These are phyloP conservation scores for Acrobasis suavella DNA, from an alignment of 2,888 invertebrate species.

Conservation along the genomic window DNA sequence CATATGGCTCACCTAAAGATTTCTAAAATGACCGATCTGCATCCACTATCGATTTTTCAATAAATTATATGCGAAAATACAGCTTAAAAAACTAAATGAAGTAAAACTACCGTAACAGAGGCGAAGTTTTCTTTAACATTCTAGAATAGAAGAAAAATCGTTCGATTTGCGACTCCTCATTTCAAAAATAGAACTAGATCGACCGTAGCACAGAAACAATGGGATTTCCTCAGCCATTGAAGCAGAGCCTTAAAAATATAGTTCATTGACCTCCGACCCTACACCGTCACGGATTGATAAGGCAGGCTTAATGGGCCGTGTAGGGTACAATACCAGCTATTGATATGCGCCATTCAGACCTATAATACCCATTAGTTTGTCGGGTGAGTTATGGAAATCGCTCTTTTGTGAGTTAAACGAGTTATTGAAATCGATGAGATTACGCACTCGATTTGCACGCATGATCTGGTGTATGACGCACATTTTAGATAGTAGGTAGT, in stretches of 20 bases:
- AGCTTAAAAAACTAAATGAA: no score
- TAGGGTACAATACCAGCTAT: constrained; percentile 63
- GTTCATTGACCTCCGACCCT: constrained; percentile 66
- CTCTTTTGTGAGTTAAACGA: constrained; percentile 37
- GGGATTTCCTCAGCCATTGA: constrained; percentile 20
- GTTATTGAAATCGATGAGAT: constrained; percentile 21
- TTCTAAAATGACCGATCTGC: no score
- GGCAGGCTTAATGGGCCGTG: constrained; percentile 71
- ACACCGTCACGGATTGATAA: constrained; percentile 66
- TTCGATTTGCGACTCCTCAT: neutral
- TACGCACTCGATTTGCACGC: constrained; percentile 27
- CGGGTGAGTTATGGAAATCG: constrained; percentile 62
- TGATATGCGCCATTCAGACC: constrained; percentile 73
- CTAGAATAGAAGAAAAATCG: no score
- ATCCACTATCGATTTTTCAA: no score
- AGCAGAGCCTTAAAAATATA: constrained; percentile 35
- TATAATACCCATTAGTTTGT: constrained; percentile 76
- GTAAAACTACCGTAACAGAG: no score
- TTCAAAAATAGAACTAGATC: neutral
- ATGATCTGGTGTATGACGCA: neutral
- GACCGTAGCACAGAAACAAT: constrained; percentile 5
- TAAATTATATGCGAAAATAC: no score
- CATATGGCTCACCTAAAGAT: no score
- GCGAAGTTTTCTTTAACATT: no score
- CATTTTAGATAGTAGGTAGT: no score